phyloP scores from a whole-genome alignment of 2,888 invertebrate genomes.

The Cryptocephalus moraei region DNA sequence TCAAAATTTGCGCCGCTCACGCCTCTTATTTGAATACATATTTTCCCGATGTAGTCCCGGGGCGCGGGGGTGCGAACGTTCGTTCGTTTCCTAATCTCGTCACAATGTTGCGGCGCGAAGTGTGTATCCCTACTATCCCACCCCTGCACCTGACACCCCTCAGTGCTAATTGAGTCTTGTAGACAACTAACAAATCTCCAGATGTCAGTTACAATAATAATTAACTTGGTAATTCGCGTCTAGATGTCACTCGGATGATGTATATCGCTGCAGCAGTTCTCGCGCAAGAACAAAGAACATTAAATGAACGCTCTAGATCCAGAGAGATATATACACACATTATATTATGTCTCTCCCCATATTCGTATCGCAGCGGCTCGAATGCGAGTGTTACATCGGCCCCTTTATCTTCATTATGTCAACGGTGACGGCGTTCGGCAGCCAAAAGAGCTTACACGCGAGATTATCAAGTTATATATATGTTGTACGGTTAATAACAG shows the following conservation, averaged over 20 bases:
- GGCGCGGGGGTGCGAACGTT: too few relatives aligned
- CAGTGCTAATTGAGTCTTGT: slow-evolving; percentile 17
- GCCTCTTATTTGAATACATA: too few relatives aligned
- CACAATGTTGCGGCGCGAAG: too few relatives aligned
- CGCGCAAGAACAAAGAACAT: slow-evolving; percentile 11
- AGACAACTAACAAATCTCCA: slow-evolving; percentile 33
- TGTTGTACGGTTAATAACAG: too few relatives aligned
- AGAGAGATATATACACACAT: slow-evolving; percentile 4
- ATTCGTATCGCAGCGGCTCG: not conserved
- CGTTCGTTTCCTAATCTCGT: too few relatives aligned
- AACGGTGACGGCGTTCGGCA: too few relatives aligned
- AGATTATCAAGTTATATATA: too few relatives aligned
- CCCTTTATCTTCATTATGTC: slow-evolving; percentile 10
- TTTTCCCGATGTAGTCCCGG: too few relatives aligned
- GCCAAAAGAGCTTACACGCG: too few relatives aligned
- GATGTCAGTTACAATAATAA: slow-evolving; percentile 36
- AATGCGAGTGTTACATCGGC: not conserved
- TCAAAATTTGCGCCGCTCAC: too few relatives aligned
- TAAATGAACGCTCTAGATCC: slow-evolving; percentile 8
- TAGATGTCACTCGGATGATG: slow-evolving; percentile 24
- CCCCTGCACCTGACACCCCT: slow-evolving; percentile 1
- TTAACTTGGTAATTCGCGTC: slow-evolving; percentile 36
- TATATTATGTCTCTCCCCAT: slow-evolving; percentile 2
- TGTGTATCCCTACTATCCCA: too few relatives aligned
- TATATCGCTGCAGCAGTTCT: slow-evolving; percentile 19